phyloP scores from a whole-genome alignment of 2,888 invertebrate species.

The Dioctria rufipes region DNA sequence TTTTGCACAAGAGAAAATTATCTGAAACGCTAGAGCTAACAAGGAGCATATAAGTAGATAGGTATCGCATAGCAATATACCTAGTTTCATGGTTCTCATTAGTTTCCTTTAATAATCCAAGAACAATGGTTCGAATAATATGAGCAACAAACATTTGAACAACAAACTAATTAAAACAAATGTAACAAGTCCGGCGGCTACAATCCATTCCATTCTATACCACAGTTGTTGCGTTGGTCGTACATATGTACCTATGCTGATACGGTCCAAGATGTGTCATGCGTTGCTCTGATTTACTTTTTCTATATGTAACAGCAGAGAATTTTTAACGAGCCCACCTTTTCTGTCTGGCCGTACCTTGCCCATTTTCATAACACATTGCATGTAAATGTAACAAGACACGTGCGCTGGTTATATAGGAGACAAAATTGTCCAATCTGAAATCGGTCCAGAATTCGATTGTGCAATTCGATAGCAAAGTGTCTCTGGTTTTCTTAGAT shows the following conservation, averaged over 20 bases:
- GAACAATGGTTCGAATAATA: slow-evolving; percentile 47
- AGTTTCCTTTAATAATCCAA: slow-evolving; percentile 31
- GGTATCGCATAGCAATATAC: slow-evolving; percentile 13
- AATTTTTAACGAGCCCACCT: slow-evolving; percentile 47
- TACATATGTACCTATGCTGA: not conserved
- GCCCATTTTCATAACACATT: slow-evolving; percentile 25
- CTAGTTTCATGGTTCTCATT: slow-evolving; percentile 42
- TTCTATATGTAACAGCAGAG: slow-evolving; percentile 7
- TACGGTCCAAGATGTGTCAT: slow-evolving; percentile 40
- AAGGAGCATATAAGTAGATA: slow-evolving; percentile 15
- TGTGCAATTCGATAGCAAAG: slow-evolving; percentile 54
- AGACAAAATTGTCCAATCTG: slow-evolving; percentile 49
- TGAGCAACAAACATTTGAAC: slow-evolving; percentile 32
- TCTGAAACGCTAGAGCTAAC: slow-evolving; percentile 34
- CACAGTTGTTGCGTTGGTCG: too few species aligned
- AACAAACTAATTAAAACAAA: slow-evolving; percentile 51
- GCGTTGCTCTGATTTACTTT: slow-evolving; percentile 49
- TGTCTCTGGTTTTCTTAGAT: slow-evolving; percentile 47
- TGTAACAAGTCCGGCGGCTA: slow-evolving; percentile 8
- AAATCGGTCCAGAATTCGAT: slow-evolving; percentile 50
- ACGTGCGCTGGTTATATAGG: slow-evolving; percentile 32
- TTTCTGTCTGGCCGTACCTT: slow-evolving; percentile 17
- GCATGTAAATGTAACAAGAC: slow-evolving; percentile 37
- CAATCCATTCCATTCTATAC: slow-evolving; percentile 2
- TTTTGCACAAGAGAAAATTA: slow-evolving; percentile 17